phyloP scores from a whole-genome alignment of 2,888 invertebrate genomes.

The Lymantria dispar region DNA sequence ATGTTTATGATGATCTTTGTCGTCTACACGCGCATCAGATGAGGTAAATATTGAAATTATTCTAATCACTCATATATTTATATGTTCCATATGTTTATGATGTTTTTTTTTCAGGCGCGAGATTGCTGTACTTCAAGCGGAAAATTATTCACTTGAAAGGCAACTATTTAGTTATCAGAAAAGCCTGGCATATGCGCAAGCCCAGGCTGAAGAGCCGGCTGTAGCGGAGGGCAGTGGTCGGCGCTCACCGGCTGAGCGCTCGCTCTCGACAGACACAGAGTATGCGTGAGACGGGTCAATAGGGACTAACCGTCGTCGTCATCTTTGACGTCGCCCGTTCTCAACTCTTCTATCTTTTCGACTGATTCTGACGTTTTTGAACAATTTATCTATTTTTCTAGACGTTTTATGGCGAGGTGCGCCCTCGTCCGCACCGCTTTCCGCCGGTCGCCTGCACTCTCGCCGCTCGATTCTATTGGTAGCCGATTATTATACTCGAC shows the following conservation, averaged over 20 bases:
- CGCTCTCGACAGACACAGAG: constrained; percentile 87
- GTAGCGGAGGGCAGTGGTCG: constrained; percentile 58
- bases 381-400: constrained; percentile 83
- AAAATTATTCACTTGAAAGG: constrained; percentile 91
- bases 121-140: constrained; percentile 90
- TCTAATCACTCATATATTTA: not conserved
- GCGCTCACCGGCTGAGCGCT: constrained; percentile 81
- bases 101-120: constrained; percentile 84
- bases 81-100: not conserved
- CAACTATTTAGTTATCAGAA: constrained; percentile 92
- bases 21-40: constrained; percentile 92
- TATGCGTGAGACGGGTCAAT: constrained; percentile 84
- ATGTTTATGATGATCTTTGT: constrained; percentile 91
- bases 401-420: constrained; percentile 80
- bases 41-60: constrained; percentile 78
- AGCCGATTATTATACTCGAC: constrained; percentile 80
- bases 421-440: constrained; percentile 80
- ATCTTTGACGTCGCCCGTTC: constrained; percentile 49
- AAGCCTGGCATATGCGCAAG: constrained; percentile 88
- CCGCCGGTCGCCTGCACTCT: constrained; percentile 79
- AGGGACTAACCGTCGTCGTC: constrained; percentile 34
- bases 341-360: constrained; percentile 73
- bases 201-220: constrained; percentile 79
- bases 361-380: constrained; percentile 81
- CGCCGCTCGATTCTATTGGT: constrained; percentile 80